phyloP scores from a whole-genome alignment of 2,113 vertebrate genomes.

The Thalassarche chlororhynchos region DNA sequence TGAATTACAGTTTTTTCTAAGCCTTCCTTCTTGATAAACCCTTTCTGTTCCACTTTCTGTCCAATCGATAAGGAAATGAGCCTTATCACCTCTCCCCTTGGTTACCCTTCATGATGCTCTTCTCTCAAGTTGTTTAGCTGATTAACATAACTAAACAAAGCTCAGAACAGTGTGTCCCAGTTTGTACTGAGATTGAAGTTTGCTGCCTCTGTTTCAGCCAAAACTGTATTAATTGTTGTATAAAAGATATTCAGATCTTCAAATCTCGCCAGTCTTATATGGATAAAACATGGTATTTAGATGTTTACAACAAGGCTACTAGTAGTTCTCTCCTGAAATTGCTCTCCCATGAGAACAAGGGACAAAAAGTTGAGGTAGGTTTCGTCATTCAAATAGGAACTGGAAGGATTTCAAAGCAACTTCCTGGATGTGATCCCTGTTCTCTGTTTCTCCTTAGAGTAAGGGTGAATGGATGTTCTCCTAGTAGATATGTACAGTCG shows the following conservation, averaged over 20 bases:
- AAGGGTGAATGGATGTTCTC: neutral
- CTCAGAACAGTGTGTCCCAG: neutral
- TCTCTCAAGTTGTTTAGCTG: constrained; percentile 13
- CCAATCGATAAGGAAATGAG: neutral
- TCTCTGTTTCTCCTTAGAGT: neutral
- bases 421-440: neutral
- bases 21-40: neutral
- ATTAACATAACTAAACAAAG: constrained; percentile 2
- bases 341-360: neutral
- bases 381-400: neutral
- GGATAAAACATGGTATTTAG: neutral
- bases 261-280: neutral
- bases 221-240: neutral
- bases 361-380: neutral
- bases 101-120: neutral
- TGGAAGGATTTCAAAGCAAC: neutral
- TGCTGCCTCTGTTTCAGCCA: neutral
- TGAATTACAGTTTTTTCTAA: neutral
- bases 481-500: neutral
- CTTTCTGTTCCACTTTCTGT: neutral
- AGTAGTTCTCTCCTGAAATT: neutral
- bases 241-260: neutral
- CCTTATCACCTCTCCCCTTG: constrained; percentile 30
- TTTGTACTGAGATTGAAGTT: neutral
- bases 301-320: neutral